phyloP scores from a whole-genome alignment of 2,113 vertebrate species.

The Nothocercus julius region DNA sequence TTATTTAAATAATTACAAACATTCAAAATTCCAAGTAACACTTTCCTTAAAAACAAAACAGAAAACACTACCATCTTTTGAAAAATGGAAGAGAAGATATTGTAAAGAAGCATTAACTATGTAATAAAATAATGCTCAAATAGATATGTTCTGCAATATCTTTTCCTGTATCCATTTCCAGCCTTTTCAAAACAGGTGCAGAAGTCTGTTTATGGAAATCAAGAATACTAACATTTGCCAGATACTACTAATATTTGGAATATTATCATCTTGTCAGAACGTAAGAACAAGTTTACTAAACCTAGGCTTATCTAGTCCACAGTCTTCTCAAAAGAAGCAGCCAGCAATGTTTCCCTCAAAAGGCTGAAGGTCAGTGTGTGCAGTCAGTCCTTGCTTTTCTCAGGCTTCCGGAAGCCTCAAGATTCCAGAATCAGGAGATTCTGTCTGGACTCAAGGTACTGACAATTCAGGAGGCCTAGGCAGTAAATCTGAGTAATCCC shows the following conservation, averaged over 20 bases:
- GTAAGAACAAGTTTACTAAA: not conserved
- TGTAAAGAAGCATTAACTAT: not conserved
- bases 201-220: not conserved
- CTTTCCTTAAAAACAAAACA: not conserved
- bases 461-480: not conserved
- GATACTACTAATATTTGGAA: not conserved
- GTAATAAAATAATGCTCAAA: not conserved
- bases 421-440: not conserved
- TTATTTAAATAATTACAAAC: not conserved
- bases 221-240: not conserved
- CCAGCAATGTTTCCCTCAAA: not conserved
- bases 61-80: not conserved
- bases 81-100: not conserved
- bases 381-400: not conserved
- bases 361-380: rapidly evolving
- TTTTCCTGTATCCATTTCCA: not conserved
- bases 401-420: not conserved
- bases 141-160: not conserved
- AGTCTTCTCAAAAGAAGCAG: not conserved
- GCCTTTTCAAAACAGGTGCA: not conserved
- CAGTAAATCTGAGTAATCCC: not conserved
- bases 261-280: not conserved
- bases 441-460: not conserved
- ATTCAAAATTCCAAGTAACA: not conserved
- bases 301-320: not conserved